Evolutionary conservation across 2,888 invertebrate genomes (phyloP).

Genomic region (Dicyrtomina minuta): DNA sequence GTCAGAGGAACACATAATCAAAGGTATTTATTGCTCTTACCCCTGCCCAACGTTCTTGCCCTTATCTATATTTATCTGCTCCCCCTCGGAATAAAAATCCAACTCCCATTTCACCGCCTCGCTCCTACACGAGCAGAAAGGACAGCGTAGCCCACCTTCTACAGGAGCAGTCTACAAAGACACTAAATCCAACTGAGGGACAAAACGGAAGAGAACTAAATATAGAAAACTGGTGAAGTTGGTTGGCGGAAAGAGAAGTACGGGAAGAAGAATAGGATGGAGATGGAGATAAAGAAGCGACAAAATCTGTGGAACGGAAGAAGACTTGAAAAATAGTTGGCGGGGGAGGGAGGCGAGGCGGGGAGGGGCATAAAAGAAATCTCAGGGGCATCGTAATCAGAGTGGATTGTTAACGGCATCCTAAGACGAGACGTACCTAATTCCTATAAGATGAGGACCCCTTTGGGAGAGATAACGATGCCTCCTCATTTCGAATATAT

Average conservation of each 20-base stretch:
- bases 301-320: background rate
- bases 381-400: slow-evolving; percentile 43
- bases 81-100: no score
- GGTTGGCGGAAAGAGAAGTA: background rate
- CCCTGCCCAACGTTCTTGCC: background rate
- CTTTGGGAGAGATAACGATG: slow-evolving; percentile 43
- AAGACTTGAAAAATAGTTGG: slow-evolving; percentile 3
- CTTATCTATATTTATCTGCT: background rate
- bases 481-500: slow-evolving; percentile 43
- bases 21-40: slow-evolving; percentile 14
- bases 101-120: background rate
- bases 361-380: slow-evolving; percentile 28
- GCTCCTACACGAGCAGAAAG: no score
- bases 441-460: slow-evolving; percentile 42
- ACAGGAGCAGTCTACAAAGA: background rate
- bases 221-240: no score
- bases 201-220: no score
- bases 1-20: slow-evolving; percentile 15
- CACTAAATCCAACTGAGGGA: background rate
- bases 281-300: slow-evolving; percentile 9
- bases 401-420: slow-evolving; percentile 32
- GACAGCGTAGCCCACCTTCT: background rate
- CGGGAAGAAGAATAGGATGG: background rate
- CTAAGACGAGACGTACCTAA: slow-evolving; percentile 36
- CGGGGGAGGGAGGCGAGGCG: background rate